Evolutionary conservation across 2,888 invertebrate genomes (phyloP).

Genomic region (Ornithoptera priamus): DNA sequence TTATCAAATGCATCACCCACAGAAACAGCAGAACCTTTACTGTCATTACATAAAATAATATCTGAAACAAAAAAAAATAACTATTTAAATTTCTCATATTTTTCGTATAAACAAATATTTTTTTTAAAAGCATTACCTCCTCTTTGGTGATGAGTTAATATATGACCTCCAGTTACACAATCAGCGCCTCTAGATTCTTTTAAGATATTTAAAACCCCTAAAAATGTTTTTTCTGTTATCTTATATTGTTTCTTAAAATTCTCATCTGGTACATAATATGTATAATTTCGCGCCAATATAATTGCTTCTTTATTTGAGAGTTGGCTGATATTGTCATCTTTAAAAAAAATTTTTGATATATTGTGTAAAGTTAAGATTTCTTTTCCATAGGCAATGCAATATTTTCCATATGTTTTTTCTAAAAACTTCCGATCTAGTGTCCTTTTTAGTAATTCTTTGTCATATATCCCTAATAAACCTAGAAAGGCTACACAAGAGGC

Average conservation of each 20-base stretch:
- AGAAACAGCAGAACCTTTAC: slow-evolving; percentile 67
- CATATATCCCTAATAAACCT: slow-evolving; percentile 78
- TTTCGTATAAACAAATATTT: background rate
- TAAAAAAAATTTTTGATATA: slow-evolving; percentile 80
- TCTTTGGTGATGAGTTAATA: slow-evolving; percentile 84
- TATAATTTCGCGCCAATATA: slow-evolving; percentile 79
- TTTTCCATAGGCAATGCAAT: slow-evolving; percentile 67
- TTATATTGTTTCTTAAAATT: slow-evolving; percentile 74
- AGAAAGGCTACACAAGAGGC: slow-evolving; percentile 82
- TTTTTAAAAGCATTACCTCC: slow-evolving; percentile 62
- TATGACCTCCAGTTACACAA: slow-evolving; percentile 75
- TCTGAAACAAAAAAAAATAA: slow-evolving; percentile 60
- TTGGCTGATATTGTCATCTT: slow-evolving; percentile 79
- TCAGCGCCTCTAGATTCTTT: slow-evolving; percentile 67
- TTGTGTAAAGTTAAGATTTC: slow-evolving; percentile 84
- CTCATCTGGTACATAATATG: slow-evolving; percentile 79
- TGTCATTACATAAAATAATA: slow-evolving; percentile 81
- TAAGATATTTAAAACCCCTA: slow-evolving; percentile 77
- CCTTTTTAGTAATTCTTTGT: slow-evolving; percentile 79
- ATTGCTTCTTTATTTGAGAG: slow-evolving; percentile 69
- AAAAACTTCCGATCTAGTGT: slow-evolving; percentile 81
- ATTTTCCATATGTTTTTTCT: slow-evolving; percentile 75
- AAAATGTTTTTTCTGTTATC: slow-evolving; percentile 77
- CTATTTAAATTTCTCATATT: background rate
- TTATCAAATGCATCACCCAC: slow-evolving; percentile 68